Evolutionary conservation across 2,113 vertebrate species (phyloP), one percentile per base, ranked within the genome.

Genomic region (Polyodon spathula): DNA sequence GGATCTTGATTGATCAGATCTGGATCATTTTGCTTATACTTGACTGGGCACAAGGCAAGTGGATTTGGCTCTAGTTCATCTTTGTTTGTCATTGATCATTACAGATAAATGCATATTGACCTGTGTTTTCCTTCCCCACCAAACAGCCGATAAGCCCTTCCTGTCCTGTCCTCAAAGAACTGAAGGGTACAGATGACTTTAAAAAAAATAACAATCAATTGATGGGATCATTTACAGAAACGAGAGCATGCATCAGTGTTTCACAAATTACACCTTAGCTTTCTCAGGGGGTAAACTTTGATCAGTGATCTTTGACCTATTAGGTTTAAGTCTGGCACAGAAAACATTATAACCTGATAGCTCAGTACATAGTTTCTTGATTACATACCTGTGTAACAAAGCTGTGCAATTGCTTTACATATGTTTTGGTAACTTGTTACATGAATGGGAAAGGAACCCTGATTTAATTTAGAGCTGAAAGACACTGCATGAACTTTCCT

Each of bases 211-310:
- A 27, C 27, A 27, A 27, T 81, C 81, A 80, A 87, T 86, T 79
- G 77, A 78, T 76, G 80, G 81, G 85, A 86, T 83, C 75, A 76
- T 77, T 86, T 81, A 82, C 83, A 81, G 81, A 86, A 80, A 80
- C 71, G 66, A 66, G 27, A 27, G 27, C 27, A 27, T 27, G 76
- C 84, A 85, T 86, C 82, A 80, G 73, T 59, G 59, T 83, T 80
- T 83, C 78, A 70, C 65, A 64, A 71, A 70, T 71, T 70, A 66
- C 73, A 66, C 64, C 71, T 10, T 10, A 46, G 66, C 75, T 42
- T 74, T 85, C 82, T 82, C 84, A 71, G 69, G 71, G 77, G 81
- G 73, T 72, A 74, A 68, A 65, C 81, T 86, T 87, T 87, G 82
- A 87, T 85, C 80, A 55, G 66, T 56, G 64, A 83, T 81, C 82